Base-by-base conservation (phyloP, 2,888 invertebrate genomes). In the Nomada ruficornis region DNA sequence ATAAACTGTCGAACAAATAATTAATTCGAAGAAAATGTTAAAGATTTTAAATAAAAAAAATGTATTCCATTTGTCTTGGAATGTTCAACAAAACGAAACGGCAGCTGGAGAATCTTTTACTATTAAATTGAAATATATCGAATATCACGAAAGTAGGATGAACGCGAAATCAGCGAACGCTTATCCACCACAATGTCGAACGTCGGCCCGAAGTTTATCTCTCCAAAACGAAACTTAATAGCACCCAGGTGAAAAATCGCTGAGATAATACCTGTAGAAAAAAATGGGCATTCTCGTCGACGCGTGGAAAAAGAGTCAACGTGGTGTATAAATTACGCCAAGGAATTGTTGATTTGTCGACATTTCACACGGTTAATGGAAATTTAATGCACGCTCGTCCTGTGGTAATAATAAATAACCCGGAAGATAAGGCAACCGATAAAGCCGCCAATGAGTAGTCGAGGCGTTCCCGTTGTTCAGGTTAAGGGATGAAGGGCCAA, bases 381-480 rank as follows among this genome's bases (percentile, higher is more conserved):
- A 89, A 88, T 89, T 88, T 89, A 89, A 89, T 89, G 88, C 80
- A 69, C 69, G 69, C 82, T 55, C 80, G 54, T 23, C 47, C 67
- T 65, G 57, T 54, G 77, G 74, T 80, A 84, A 87, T 82, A 86
- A 89, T 89, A 89, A 89, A 89, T 89, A 89, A 86, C 86, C 77
- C 29, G 26, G 18, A 7, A 72, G 82, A 82, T 82, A 82, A 82
- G 80, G 80, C 57, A 47, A 15, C 50, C 72, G 85, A 83, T 85
- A 85, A 80, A 52, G 50, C 42, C 64, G 72, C 72, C 83, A 84
- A 86, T 86, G 84, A 86, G 78, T 78, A 70, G 77, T 78, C 70
- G 60, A 62, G 69, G 36, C 69, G 11, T 20, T 1, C 36, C n/a
- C 60, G 15, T 60, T 47, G 54, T 15, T 54, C 20, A 62, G 82